These are phyloP conservation scores for Prinia subflava DNA, from an alignment of 2,113 vertebrate species.

Conservation along the genomic window DNA sequence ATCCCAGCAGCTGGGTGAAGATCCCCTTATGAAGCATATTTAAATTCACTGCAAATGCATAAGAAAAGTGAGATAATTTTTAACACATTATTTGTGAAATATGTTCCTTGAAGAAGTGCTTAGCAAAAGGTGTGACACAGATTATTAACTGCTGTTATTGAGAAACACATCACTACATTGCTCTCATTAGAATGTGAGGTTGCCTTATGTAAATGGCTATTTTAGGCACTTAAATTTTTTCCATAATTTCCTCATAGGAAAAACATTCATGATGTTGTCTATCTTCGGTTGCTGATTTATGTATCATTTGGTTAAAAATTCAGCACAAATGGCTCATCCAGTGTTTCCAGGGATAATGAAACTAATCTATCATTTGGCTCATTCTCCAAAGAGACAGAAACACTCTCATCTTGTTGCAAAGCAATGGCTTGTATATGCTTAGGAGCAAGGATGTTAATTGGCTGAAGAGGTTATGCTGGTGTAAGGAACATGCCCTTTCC, in stretches of 20 bases:
- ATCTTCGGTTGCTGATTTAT: background rate
- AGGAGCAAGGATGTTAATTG: background rate
- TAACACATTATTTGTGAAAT: background rate
- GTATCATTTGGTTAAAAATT: constrained; percentile 10
- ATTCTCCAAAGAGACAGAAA: background rate
- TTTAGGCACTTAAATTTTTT: background rate
- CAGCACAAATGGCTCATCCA: background rate
- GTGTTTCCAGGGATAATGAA: background rate
- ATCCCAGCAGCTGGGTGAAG: background rate
- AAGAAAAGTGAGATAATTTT: background rate
- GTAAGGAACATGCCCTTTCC: background rate
- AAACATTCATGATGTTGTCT: background rate
- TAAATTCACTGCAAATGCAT: background rate
- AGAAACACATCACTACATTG: background rate
- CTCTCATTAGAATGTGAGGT: background rate
- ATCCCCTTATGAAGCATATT: background rate
- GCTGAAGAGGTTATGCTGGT: background rate
- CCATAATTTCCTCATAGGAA: background rate
- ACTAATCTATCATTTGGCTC: background rate
- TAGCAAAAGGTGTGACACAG: background rate
- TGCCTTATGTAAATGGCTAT: background rate
- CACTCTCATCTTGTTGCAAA: background rate
- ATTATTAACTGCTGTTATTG: background rate
- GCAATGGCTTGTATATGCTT: background rate
- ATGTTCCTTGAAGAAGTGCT: background rate